A percentile compares a stretch with the other conserved stretches of the same genome.
Conservation (phyloP, 2,888 invertebrate species). For the Balanococcus diminutus region DNA sequence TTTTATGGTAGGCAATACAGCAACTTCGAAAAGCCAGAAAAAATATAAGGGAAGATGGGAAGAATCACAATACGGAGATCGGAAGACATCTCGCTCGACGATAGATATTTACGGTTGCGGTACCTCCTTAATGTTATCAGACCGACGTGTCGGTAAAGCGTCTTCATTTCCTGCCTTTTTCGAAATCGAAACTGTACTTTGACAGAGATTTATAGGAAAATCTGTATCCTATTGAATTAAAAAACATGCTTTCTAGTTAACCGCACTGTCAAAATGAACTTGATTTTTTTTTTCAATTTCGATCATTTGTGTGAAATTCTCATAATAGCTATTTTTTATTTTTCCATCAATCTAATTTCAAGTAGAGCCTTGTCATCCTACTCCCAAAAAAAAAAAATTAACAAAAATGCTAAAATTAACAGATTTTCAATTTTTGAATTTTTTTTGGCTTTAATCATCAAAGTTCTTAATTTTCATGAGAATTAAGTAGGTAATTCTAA, state of each 20-base stretch:
- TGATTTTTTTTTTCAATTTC: too few relatives aligned
- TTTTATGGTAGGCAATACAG: not conserved
- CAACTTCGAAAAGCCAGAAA: not conserved
- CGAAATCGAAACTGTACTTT: not conserved
- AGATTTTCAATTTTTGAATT: too few relatives aligned
- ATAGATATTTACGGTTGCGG: not conserved
- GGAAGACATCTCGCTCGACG: constrained; percentile 7
- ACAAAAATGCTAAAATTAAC: too few relatives aligned
- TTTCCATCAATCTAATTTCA: too few relatives aligned
- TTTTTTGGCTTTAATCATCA: too few relatives aligned
- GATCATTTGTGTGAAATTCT: too few relatives aligned
- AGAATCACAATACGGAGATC: constrained; percentile 25
- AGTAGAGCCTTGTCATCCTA: too few relatives aligned
- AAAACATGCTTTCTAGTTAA: not conserved
- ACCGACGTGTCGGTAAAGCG: constrained; percentile 4
- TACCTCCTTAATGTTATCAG: constrained; percentile 34
- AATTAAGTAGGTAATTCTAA: too few relatives aligned
- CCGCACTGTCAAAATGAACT: not conserved
- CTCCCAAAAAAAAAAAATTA: too few relatives aligned
- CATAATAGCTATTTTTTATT: too few relatives aligned
- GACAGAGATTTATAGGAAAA: not conserved
- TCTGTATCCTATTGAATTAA: not conserved
- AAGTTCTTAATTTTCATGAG: too few relatives aligned
- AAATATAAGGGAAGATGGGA: not conserved
- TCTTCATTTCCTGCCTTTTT: constrained; percentile 3